Percentiles rank a stretch among this genome's conserved stretches.
phyloP scores from a whole-genome alignment of 2,113 vertebrate genomes.

The Sinocyclocheilus rhinocerous region DNA sequence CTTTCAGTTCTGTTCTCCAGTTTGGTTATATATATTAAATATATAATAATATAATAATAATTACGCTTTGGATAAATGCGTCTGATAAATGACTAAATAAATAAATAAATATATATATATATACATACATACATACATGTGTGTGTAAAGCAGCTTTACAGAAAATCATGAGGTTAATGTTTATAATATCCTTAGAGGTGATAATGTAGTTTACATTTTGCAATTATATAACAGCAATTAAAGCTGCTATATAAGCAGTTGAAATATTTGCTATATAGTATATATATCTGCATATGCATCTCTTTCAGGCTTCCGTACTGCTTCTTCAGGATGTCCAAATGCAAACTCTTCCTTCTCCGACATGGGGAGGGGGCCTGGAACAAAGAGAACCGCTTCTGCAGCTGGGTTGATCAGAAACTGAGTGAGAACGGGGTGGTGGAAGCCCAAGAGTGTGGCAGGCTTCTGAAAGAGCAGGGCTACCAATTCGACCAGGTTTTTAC shows the following conservation, averaged over 20 bases:
- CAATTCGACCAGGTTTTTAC: constrained; percentile 91
- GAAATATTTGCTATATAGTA: not conserved
- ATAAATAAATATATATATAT: too few relatives aligned
- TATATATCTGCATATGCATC: constrained; percentile 1
- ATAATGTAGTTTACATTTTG: too few relatives aligned
- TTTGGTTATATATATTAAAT: not conserved
- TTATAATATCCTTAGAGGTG: too few relatives aligned
- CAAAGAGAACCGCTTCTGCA: constrained; percentile 97
- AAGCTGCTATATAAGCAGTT: too few relatives aligned
- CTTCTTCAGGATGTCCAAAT: constrained; percentile 81
- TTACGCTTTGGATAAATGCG: too few relatives aligned
- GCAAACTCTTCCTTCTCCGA: constrained; percentile 89
- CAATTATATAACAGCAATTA: too few relatives aligned
- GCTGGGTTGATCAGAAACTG: constrained; percentile 98
- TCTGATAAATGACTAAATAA: too few relatives aligned
- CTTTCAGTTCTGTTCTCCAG: constrained; percentile 53
- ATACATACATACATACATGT: too few relatives aligned
- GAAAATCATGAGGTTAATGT: too few relatives aligned
- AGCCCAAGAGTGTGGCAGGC: constrained; percentile 86
- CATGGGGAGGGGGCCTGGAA: constrained; percentile 98
- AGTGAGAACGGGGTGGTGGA: constrained; percentile 86
- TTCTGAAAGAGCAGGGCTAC: constrained; percentile 85
- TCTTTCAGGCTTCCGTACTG: constrained; percentile 56
- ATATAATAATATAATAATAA: too few relatives aligned
- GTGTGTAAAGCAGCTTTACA: too few relatives aligned